Evolutionary conservation across 1,140 invertebrate species (phyloP).

Genomic region (Grapholita molesta): DNA sequence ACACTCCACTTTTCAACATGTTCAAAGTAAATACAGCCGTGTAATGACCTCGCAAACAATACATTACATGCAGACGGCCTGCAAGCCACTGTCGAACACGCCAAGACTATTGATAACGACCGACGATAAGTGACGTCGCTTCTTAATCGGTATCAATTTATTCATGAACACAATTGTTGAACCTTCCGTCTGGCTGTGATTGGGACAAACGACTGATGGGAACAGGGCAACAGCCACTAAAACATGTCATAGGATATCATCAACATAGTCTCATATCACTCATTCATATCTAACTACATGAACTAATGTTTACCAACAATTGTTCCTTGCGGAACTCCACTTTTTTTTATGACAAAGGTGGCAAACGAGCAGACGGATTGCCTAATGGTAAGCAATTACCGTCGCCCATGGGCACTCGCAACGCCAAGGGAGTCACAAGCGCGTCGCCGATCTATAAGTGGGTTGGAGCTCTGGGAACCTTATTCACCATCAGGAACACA

Average conservation of each 20-base stretch:
- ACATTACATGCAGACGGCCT: constrained; percentile 33
- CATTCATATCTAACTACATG: neutral
- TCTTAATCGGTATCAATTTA: constrained; percentile 72
- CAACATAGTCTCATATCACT: neutral
- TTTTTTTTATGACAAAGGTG: no score
- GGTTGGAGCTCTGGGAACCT: no score
- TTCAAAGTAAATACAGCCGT: constrained; percentile 19
- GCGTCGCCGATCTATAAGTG: no score
- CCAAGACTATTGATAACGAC: constrained; percentile 65
- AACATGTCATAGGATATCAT: neutral
- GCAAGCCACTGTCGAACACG: constrained; percentile 46
- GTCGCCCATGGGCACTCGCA: no score
- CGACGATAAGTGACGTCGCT: constrained; percentile 44
- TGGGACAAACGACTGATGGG: neutral
- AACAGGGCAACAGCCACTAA: neutral
- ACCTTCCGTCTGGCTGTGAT: constrained; percentile 8
- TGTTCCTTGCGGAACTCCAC: neutral
- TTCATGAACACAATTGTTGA: constrained; percentile 59
- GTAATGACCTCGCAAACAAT: constrained; percentile 28
- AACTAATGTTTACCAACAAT: neutral
- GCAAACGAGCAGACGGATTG: no score
- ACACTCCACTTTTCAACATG: constrained; percentile 21
- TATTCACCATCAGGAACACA: no score
- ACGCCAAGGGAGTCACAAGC: no score
- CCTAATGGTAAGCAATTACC: no score